These are phyloP conservation scores for Lampris megalopsis DNA, from an alignment of 2,113 vertebrate genomes.

Conservation along the genomic window DNA sequence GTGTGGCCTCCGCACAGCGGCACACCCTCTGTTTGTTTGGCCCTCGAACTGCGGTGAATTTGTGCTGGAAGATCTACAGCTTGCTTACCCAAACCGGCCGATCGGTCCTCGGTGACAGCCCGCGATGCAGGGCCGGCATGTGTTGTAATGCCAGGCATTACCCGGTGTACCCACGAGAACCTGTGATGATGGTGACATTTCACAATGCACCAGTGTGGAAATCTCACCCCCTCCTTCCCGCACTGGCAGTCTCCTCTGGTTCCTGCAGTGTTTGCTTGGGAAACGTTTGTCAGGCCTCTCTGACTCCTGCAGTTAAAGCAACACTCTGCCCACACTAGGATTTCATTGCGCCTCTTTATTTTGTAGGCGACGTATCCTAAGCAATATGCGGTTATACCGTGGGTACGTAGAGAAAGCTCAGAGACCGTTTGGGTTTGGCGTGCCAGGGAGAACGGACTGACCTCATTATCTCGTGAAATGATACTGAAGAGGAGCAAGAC, in stretches of 20 bases:
- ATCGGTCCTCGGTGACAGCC: not conserved
- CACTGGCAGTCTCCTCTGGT: not conserved
- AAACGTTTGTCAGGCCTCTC: constrained; percentile 16
- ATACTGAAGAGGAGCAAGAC: not conserved
- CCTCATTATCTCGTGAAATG: not conserved
- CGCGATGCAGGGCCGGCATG: not conserved
- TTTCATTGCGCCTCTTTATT: not conserved
- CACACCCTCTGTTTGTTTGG: constrained; percentile 17
- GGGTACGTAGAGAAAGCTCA: too few relatives aligned
- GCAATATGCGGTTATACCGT: too few relatives aligned
- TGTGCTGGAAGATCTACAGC: not conserved
- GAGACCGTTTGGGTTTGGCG: too few relatives aligned
- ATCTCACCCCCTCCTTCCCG: not conserved
- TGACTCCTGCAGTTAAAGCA: too few relatives aligned
- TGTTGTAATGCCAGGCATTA: constrained; percentile 12
- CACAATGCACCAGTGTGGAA: not conserved
- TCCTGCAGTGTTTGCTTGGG: not conserved
- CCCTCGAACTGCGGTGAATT: not conserved
- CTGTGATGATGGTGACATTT: not conserved
- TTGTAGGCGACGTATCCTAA: not conserved
- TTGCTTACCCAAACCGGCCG: constrained; percentile 23
- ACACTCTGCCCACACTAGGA: too few relatives aligned
- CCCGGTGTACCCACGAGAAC: not conserved
- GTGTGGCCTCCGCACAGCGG: not conserved
- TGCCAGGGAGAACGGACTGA: not conserved